Evolutionary conservation across 2,888 invertebrate species (phyloP), one percentile per base, ranked within the genome.

Genomic region (Subacronicta megacephala): DNA sequence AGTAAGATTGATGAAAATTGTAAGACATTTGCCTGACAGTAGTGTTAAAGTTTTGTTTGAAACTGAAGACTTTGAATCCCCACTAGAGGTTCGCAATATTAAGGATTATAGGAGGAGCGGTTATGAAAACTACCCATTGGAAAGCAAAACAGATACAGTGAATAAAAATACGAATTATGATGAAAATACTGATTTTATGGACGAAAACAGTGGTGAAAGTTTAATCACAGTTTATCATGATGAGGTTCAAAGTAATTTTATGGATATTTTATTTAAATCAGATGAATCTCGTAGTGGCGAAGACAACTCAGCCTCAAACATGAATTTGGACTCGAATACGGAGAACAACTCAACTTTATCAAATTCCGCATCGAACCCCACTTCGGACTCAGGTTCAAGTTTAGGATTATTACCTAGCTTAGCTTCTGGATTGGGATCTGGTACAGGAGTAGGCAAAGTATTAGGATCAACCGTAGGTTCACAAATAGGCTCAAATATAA

Each of bases 1-100:
- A n/a, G 53, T 55, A 3, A 45, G 57, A 18, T 38, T 76, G 26
- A 35, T 67, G 41, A 75, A 75, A 64, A 67, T 66, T 37, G 49
- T 63, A 6, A 63, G 74, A 56, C 56, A 66, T 50, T 50, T 70
- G 26, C 59, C 63, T 17, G 42, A 63, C 16, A 56, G 45, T 20
- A 44, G 46, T 16, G 49, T 49, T 43, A 45, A 62, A 44, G 45
- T 74, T 51, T 26, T 72, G 15, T 72, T 75, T 18, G 68, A 72
- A 61, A 67, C 57, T 23, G 50, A 51, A 35, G 57, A 73, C 23
- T 46, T 43, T 36, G 52, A 62, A 12, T 15, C 49, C 3, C 59
- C 69, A 13, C 51, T 72, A 46, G 53, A 68, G 40, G n/a, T 72
- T 29, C 53, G 23, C 15, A 53, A 73, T 47, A 29, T 53, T 29